Conservation (phyloP, 64 coral and sea anemone species). For the Montipora capricornis region DNA sequence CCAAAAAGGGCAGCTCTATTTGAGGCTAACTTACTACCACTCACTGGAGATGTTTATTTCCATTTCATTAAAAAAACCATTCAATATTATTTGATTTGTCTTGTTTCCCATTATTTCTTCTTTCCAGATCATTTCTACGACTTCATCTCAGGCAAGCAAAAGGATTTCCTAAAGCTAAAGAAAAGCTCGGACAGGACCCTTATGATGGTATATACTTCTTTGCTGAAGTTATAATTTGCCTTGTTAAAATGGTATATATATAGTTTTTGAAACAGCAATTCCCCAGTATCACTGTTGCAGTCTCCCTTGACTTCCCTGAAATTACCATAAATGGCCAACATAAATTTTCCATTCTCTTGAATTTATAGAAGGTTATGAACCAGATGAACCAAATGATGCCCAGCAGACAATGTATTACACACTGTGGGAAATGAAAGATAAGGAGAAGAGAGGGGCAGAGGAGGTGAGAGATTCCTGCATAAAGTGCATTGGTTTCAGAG, state of each 20-base stretch:
- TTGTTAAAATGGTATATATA: no score
- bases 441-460: constrained; percentile 83
- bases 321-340: not conserved
- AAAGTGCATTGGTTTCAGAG: no score
- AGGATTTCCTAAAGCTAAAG: constrained; percentile 85
- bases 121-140: constrained; percentile 77
- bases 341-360: not conserved
- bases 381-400: constrained; percentile 71
- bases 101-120: not conserved
- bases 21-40: no score
- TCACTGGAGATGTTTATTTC: no score
- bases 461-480: constrained; percentile 51
- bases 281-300: no score
- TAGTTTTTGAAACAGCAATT: no score
- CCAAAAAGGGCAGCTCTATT: no score
- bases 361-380: constrained; percentile 28
- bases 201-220: constrained; percentile 53
- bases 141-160: constrained; percentile 82
- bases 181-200: constrained; percentile 83
- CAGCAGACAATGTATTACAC: constrained; percentile 96
- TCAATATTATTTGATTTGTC: not conserved
- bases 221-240: no score
- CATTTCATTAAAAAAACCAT: not conserved
- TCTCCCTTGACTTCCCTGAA: no score
- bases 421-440: constrained; percentile 88